These are phyloP conservation scores for Lepetodrilus schrolli DNA, from an alignment of 2,888 invertebrate genomes.

Conservation along the genomic window DNA sequence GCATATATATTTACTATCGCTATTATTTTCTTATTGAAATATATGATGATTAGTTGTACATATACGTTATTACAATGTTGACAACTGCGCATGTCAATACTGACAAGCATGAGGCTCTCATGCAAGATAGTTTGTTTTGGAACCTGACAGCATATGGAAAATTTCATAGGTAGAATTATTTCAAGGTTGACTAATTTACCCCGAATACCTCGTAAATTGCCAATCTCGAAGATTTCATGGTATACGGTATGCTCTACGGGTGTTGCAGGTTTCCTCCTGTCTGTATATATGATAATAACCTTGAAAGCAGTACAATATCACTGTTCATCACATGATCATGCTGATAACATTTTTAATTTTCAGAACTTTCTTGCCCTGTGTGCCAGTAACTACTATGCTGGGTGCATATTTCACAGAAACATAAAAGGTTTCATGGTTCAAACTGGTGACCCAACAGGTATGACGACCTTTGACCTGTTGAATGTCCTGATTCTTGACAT, in stretches of 20 bases:
- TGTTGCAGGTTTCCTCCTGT: not conserved
- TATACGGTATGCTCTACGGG: not conserved
- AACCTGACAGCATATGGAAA: no score
- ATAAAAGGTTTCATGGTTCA: conserved; percentile 88
- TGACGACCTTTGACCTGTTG: not conserved
- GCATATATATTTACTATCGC: no score
- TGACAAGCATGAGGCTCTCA: no score
- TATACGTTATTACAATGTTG: no score
- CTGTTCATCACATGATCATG: not conserved
- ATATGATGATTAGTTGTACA: no score
- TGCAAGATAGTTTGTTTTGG: no score
- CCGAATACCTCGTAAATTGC: no score
- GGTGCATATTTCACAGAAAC: conserved; percentile 85
- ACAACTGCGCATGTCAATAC: no score
- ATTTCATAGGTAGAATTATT: no score
- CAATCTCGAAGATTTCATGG: not conserved
- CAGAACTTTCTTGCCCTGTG: conserved; percentile 96
- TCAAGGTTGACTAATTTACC: no score
- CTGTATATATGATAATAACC: not conserved
- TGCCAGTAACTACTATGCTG: conserved; percentile 93
- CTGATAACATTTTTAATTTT: conserved; percentile 42
- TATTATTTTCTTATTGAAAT: no score
- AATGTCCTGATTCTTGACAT: no score
- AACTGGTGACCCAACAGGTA: conserved; percentile 84
- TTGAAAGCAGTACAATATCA: not conserved